These are phyloP conservation scores for Miltochrista miniata DNA, from an alignment of 2,888 invertebrate species.

Conservation along the genomic window DNA sequence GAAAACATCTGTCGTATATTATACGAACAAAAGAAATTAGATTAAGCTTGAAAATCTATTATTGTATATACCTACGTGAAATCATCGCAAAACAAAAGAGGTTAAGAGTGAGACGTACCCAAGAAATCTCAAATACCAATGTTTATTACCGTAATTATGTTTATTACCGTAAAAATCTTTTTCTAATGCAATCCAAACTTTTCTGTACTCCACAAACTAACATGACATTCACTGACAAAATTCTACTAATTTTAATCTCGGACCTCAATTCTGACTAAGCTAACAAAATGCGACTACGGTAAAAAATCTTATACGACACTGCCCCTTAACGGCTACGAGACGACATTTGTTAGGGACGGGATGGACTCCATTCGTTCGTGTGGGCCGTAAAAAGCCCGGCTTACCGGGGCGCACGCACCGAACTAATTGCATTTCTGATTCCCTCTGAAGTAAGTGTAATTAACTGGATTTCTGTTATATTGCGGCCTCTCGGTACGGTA, in stretches of 20 bases:
- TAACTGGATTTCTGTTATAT: conserved; percentile 56
- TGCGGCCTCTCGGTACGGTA: conserved; percentile 37
- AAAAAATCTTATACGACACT: conserved; percentile 41
- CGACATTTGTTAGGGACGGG: conserved; percentile 40
- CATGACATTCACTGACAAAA: background rate
- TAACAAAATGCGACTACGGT: conserved; percentile 39
- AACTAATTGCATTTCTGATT: conserved; percentile 77
- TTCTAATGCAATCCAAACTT: too few relatives aligned
- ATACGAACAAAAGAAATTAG: too few relatives aligned
- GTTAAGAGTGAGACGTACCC: too few relatives aligned
- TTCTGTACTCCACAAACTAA: too few relatives aligned
- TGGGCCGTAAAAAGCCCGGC: conserved; percentile 47
- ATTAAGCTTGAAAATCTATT: too few relatives aligned
- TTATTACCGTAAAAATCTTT: too few relatives aligned
- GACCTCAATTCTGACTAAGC: conserved; percentile 24
- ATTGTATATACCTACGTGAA: too few relatives aligned
- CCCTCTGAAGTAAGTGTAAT: conserved; percentile 70
- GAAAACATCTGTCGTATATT: too few relatives aligned
- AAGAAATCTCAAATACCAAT: too few relatives aligned
- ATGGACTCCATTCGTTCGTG: conserved; percentile 30
- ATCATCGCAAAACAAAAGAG: too few relatives aligned
- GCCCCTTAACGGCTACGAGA: conserved; percentile 39
- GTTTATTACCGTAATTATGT: too few relatives aligned
- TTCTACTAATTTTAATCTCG: conserved; percentile 3
- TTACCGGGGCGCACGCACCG: conserved; percentile 59